Evolutionary conservation across 1,140 invertebrate species (phyloP), one percentile per base, ranked within the genome.

Genomic region (Calephelis nemesis): DNA sequence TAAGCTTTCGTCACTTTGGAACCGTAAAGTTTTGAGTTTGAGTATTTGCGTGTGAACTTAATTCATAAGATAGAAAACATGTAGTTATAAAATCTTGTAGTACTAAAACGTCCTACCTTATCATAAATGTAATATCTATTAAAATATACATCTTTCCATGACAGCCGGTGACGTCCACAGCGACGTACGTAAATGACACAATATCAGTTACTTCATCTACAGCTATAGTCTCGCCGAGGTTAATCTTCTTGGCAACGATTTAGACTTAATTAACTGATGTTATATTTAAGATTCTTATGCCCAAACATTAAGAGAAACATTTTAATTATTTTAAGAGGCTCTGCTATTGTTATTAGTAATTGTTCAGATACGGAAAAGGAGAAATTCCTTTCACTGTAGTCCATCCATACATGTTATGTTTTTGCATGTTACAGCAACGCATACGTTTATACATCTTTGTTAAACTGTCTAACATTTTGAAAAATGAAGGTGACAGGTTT

Each of bases 221-320:
- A 54, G 40, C 64, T 54, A 65, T 54, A 65, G 64, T 52, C 50
- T 47, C 64, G 52, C 39, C 12, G 78, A 81, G 78, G 76, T 76
- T 81, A 73, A 81, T 75, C 71, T 71, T 74, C 78, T 78, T 81
- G 78, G 78, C 78, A 81, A 74, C 67, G 58, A 67, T 75, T 74
- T 76, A 81, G 73, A 75, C 73, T 75, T 76, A 75, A 78, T 76
- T 78, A 80, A 75, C 72, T 64, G 63, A 39, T 49, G 49, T 65
- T 65, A 42, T 50, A 65, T 42, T 54, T 65, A 54, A 54, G 52
- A 19, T 54, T 54, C 52, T 30, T 11, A 54, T 19, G 15, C 15
- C 19, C 19, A 19, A 54, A 54, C 8, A 13, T 30, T 54, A 54
- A 54, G 15, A 54, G 15, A 10, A 15, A 54, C 50, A 54, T 54